A percentile compares a stretch with the other conserved stretches of the same genome.
phyloP scores from a whole-genome alignment of 2,113 vertebrate species.

The Tympanuchus pallidicinctus region DNA sequence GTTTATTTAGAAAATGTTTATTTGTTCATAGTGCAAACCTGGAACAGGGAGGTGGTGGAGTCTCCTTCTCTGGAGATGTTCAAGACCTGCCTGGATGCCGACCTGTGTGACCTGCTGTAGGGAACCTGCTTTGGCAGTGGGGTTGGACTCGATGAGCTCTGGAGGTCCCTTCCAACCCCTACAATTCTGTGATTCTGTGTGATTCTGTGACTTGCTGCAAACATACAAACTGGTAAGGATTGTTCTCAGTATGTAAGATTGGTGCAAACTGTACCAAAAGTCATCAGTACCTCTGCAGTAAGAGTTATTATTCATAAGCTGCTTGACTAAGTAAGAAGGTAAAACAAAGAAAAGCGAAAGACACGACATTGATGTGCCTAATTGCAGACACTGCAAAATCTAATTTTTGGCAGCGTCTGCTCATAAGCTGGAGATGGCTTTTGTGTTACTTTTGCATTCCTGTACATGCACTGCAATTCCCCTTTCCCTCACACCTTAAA shows the following conservation, averaged over 20 bases:
- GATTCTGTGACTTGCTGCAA: not conserved
- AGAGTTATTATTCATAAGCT: not conserved
- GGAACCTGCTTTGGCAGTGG: too few relatives aligned
- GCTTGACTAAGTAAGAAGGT: not conserved
- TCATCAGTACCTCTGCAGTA: not conserved
- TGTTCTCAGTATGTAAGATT: not conserved
- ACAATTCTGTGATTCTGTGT: too few relatives aligned
- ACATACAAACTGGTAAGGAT: not conserved
- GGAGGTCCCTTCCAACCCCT: too few relatives aligned
- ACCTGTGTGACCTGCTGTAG: too few relatives aligned
- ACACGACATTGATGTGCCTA: not conserved
- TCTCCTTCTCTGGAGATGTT: too few relatives aligned
- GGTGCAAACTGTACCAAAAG: not conserved
- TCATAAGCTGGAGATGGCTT: not conserved
- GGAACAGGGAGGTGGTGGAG: too few relatives aligned
- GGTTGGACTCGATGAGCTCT: too few relatives aligned
- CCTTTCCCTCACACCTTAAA: not conserved
- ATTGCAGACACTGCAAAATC: not conserved
- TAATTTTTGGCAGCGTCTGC: not conserved
- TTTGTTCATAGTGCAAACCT: too few relatives aligned
- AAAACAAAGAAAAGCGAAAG: not conserved
- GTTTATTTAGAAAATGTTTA: too few relatives aligned
- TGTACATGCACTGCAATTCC: accelerated
- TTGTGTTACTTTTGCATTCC: not conserved
- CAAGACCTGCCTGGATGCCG: too few relatives aligned